These are phyloP conservation scores for Indri indri DNA, from an alignment of 2,113 vertebrate species.

Conservation along the genomic window DNA sequence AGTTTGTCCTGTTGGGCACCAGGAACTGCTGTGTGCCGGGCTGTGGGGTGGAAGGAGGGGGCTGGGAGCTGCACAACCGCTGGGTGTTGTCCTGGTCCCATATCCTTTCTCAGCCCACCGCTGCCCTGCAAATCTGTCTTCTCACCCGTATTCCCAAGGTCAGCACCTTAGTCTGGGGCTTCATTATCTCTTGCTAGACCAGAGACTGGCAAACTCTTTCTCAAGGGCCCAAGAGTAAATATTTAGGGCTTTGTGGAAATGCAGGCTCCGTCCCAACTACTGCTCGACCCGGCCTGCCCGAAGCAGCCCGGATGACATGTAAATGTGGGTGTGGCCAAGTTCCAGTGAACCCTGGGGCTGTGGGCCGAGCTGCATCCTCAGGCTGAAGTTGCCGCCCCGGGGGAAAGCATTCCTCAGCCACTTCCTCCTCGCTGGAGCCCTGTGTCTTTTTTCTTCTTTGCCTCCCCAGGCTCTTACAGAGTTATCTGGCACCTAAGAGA, in stretches of 20 bases:
- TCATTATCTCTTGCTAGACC: background rate
- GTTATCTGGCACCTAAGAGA: background rate
- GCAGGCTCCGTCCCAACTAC: background rate
- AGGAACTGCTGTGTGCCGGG: background rate
- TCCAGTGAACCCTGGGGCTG: background rate
- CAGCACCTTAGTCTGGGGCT: background rate
- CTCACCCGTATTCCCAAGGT: background rate
- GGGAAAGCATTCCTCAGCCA: background rate
- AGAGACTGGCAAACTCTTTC: background rate
- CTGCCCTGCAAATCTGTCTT: background rate
- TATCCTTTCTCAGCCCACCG: background rate
- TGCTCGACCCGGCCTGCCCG: accelerated
- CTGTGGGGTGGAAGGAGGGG: background rate
- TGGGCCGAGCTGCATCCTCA: background rate
- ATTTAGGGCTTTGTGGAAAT: background rate
- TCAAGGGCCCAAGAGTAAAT: background rate
- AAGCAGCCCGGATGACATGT: accelerated
- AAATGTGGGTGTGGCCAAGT: background rate
- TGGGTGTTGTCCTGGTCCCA: background rate
- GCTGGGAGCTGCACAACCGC: background rate
- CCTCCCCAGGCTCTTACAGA: background rate
- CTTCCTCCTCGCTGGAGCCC: background rate
- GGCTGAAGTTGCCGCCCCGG: background rate
- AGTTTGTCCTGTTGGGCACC: background rate
- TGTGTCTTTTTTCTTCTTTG: background rate